These are phyloP conservation scores for Xiphorhynchus erythropygius DNA, from an alignment of 2,797 vertebrate species.

Conservation along the genomic window DNA sequence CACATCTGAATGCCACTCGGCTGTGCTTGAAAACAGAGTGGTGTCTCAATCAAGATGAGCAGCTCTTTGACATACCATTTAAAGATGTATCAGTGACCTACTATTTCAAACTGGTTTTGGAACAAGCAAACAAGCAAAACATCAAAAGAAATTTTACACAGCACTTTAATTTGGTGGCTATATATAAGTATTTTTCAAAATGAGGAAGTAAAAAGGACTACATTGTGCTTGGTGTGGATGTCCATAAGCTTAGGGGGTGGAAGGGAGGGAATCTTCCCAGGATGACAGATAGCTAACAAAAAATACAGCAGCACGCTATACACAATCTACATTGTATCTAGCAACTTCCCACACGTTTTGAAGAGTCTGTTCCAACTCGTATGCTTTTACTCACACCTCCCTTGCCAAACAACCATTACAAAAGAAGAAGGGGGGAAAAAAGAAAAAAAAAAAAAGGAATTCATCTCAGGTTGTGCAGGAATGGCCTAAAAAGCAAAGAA, in stretches of 20 bases:
- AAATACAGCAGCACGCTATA: background rate
- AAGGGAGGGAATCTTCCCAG: background rate
- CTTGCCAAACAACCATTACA: background rate
- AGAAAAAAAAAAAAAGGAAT: background rate
- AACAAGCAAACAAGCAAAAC: slow-evolving; percentile 62
- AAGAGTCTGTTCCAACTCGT: background rate
- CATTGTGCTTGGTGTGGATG: background rate
- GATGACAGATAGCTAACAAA: background rate
- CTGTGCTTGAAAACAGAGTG: slow-evolving; percentile 34
- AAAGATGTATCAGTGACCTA: slow-evolving; percentile 65
- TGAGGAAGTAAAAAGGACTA: background rate
- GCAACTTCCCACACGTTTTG: background rate
- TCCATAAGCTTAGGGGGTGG: background rate
- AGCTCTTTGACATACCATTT: slow-evolving; percentile 43
- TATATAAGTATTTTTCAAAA: slow-evolving; percentile 15
- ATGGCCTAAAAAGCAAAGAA: background rate
- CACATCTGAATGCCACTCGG: slow-evolving; percentile 9
- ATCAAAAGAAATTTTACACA: slow-evolving; percentile 54
- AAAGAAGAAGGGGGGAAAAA: background rate
- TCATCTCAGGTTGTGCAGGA: background rate
- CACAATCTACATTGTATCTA: background rate
- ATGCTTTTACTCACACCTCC: background rate
- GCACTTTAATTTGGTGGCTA: slow-evolving; percentile 43
- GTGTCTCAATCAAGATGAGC: slow-evolving; percentile 51
- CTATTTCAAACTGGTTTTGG: slow-evolving; percentile 65